Percentiles rank a stretch among this genome's conserved stretches.
Conservation (phyloP, 2,113 vertebrate genomes). For the Lathamus discolor region DNA sequence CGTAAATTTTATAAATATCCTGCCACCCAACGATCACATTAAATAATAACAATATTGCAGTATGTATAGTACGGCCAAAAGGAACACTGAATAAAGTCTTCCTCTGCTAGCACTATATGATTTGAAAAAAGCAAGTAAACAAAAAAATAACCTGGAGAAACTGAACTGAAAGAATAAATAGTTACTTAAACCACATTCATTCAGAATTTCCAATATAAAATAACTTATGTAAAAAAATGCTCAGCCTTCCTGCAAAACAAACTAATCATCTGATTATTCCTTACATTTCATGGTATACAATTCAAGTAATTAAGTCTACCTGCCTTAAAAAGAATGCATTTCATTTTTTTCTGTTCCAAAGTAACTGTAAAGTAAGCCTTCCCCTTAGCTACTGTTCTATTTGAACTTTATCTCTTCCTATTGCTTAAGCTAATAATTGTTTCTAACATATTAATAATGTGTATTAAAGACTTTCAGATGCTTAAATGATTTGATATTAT, state of each 20-base stretch:
- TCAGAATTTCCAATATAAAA: neutral
- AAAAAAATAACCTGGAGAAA: neutral
- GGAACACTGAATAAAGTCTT: neutral
- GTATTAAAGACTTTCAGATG: neutral
- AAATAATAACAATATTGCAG: neutral
- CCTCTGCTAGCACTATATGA: neutral
- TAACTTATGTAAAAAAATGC: neutral
- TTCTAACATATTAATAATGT: slow-evolving; percentile 3
- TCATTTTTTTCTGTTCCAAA: neutral
- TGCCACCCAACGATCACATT: neutral
- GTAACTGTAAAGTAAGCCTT: neutral
- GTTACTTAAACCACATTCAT: neutral
- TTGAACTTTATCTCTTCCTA: slow-evolving; percentile 14
- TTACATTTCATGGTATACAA: neutral
- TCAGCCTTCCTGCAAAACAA: neutral
- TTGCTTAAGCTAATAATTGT: neutral
- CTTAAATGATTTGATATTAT: neutral
- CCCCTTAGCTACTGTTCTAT: neutral
- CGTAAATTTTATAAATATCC: neutral
- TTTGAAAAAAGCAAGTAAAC: neutral
- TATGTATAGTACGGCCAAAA: neutral
- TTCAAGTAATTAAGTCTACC: neutral
- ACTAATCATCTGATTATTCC: neutral
- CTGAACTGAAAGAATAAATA: neutral
- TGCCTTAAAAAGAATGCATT: neutral